Conservation (phyloP, 2,113 vertebrate species). For the Corythaixoides concolor region DNA sequence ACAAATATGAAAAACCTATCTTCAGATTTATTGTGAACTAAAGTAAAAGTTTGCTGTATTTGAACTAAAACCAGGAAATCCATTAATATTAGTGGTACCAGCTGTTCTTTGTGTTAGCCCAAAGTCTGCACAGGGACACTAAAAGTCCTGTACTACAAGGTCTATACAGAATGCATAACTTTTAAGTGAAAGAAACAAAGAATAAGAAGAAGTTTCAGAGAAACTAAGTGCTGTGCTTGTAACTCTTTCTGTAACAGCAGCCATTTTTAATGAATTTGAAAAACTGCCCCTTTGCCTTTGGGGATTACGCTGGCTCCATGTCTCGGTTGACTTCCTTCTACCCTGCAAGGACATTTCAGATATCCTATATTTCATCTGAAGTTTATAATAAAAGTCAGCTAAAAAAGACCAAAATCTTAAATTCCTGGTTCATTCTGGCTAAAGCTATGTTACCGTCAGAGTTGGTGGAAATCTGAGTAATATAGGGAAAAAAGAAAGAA, state of each 20-base stretch:
- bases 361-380: neutral
- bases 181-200: neutral
- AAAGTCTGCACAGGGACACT: slow-evolving; percentile 7
- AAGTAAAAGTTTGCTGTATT: slow-evolving; percentile 43
- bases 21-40: slow-evolving; percentile 42
- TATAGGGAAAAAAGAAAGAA: neutral
- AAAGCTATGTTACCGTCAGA: neutral
- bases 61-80: slow-evolving; percentile 65
- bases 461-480: neutral
- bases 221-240: neutral
- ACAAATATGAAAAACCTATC: slow-evolving; percentile 45
- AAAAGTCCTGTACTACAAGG: neutral
- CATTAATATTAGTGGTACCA: slow-evolving; percentile 60
- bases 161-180: neutral
- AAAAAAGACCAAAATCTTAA: neutral
- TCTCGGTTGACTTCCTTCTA: neutral
- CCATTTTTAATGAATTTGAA: neutral
- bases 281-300: neutral
- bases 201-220: neutral
- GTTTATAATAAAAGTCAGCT: neutral
- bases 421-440: neutral
- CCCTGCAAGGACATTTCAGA: neutral
- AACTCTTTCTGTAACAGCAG: neutral
- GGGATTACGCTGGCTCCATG: neutral
- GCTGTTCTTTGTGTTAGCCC: slow-evolving; percentile 16